Evolutionary conservation across 2,797 vertebrate species (phyloP).

Genomic region (Acestrorhynchus altus): DNA sequence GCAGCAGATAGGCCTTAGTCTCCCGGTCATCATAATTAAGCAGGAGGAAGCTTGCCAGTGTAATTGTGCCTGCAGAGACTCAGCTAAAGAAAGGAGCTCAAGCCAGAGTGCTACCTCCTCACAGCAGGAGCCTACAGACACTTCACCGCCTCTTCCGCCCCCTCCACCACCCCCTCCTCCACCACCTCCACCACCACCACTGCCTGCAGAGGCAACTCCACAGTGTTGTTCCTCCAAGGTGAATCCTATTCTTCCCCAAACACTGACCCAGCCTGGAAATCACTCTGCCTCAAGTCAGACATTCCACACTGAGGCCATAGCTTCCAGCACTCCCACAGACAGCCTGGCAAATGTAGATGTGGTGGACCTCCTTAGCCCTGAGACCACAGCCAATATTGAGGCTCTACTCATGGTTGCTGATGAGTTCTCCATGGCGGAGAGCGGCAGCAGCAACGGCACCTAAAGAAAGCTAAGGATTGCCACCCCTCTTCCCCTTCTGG

Average conservation of each 20-base stretch:
- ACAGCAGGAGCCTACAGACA: conserved; percentile 61
- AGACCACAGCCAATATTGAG: conserved; percentile 84
- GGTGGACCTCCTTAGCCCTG: conserved; percentile 90
- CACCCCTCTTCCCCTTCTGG: conserved; percentile 30
- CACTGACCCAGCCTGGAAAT: conserved; percentile 48
- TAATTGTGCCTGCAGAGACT: conserved; percentile 95
- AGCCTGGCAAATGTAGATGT: conserved; percentile 90
- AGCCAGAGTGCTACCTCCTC: conserved; percentile 76
- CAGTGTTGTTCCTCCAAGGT: conserved; percentile 68
- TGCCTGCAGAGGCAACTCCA: conserved; percentile 66
- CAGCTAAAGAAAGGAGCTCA: conserved; percentile 87
- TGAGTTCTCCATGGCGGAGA: conserved; percentile 81
- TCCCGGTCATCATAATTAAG: conserved; percentile 99
- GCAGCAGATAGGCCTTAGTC: conserved; percentile 96
- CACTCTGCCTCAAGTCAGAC: conserved; percentile 61
- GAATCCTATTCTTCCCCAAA: conserved; percentile 68
- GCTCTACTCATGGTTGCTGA: conserved; percentile 91
- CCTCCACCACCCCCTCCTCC: conserved; percentile 60
- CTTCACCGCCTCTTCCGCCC: conserved; percentile 63
- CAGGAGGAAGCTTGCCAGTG: conserved; percentile 99
- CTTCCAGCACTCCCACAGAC: conserved; percentile 73
- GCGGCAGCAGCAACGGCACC: conserved; percentile 68
- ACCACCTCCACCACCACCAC: conserved; percentile 66
- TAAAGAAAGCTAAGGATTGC: conserved; percentile 72
- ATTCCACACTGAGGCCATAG: conserved; percentile 61